Percentiles rank a stretch among this genome's conserved stretches.
phyloP scores from a whole-genome alignment of 2,797 vertebrate genomes.

The Rallus crepitans region DNA sequence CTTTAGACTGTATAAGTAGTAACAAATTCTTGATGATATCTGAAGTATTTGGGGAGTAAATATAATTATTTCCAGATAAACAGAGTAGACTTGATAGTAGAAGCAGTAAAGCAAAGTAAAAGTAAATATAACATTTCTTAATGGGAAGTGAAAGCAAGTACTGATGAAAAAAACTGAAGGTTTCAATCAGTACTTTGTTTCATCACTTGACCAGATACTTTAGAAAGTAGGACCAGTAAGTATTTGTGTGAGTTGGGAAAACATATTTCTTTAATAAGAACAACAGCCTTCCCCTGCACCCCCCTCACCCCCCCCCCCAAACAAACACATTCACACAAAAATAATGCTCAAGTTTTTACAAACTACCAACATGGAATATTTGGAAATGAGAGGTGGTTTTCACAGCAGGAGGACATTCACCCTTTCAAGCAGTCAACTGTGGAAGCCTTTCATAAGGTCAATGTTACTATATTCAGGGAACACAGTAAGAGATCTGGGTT shows the following conservation, averaged over 20 bases:
- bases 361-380: neutral
- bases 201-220: neutral
- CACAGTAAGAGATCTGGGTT: fast-evolving
- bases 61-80: neutral
- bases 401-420: neutral
- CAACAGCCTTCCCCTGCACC: no score
- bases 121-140: neutral
- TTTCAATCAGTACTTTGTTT: neutral
- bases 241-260: neutral
- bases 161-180: neutral
- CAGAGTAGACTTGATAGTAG: neutral
- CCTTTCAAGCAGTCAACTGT: neutral
- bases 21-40: neutral
- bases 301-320: neutral
- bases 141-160: neutral
- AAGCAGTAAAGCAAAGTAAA: neutral
- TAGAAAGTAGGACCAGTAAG: neutral
- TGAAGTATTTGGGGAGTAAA: neutral
- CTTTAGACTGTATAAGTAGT: neutral
- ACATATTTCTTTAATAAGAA: neutral
- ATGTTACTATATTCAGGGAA: neutral
- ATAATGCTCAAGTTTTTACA: neutral
- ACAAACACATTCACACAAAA: neutral
- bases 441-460: neutral
- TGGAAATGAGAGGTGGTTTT: neutral